phyloP scores from a whole-genome alignment of 2,113 vertebrate genomes.

The Cnemophilus loriae region DNA sequence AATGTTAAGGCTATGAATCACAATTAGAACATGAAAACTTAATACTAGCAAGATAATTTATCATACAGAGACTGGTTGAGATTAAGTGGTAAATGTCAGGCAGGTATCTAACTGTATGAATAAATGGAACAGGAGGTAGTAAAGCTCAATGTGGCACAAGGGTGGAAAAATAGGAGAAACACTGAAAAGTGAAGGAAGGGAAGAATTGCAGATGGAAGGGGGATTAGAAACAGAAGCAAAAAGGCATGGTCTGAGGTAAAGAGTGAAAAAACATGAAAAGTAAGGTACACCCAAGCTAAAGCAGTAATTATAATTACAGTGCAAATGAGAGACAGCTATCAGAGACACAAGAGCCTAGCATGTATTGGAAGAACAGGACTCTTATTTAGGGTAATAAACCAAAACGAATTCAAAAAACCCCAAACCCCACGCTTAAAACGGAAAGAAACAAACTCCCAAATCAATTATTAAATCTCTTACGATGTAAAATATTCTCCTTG shows the following conservation, averaged over 20 bases:
- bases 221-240: not conserved
- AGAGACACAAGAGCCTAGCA: not conserved
- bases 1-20: not conserved
- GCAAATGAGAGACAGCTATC: not conserved
- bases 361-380: not conserved
- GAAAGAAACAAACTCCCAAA: not conserved
- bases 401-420: not conserved
- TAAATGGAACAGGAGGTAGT: not conserved
- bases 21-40: not conserved
- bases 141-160: not conserved
- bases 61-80: not conserved
- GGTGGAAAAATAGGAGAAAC: not conserved
- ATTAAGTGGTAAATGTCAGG: not conserved
- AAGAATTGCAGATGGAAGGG: not conserved
- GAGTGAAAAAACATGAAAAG: not conserved
- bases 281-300: not conserved
- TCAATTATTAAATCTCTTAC: not conserved
- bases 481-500: not conserved
- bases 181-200: not conserved
- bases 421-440: not conserved
- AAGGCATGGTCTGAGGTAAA: not conserved
- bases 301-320: not conserved
- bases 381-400: not conserved
- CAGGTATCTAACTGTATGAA: not conserved
- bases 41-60: not conserved